A percentile compares a stretch with the other conserved stretches of the same genome.
Evolutionary conservation across 2,797 vertebrate species (phyloP).

Genomic region (Enoplosus armatus): DNA sequence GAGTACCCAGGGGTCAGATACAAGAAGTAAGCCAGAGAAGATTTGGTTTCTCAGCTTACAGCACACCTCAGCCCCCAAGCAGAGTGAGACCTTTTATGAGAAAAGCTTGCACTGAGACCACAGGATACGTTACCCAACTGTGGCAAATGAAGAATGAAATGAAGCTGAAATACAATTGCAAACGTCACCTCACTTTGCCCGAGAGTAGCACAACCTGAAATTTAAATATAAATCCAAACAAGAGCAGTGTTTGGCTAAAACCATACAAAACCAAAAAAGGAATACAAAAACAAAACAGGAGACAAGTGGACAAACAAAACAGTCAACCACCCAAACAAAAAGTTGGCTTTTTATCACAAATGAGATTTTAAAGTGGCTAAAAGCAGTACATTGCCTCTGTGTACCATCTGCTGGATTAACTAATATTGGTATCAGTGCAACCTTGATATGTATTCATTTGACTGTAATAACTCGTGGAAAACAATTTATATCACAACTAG

Average conservation of each 20-base stretch:
- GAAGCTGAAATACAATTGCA: not conserved
- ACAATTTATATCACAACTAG: conserved; percentile 74
- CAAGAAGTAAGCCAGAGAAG: conserved; percentile 86
- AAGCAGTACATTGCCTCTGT: not conserved
- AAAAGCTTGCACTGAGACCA: conserved; percentile 19
- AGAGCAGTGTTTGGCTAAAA: not conserved
- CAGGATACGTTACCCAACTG: conserved; percentile 2
- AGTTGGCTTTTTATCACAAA: no score
- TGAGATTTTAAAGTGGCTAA: not conserved
- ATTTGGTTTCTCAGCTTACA: conserved; percentile 40
- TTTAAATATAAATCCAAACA: not conserved
- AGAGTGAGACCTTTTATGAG: conserved; percentile 16
- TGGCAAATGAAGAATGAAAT: not conserved
- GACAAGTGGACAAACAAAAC: not conserved
- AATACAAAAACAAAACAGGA: not conserved
- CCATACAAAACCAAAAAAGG: not conserved
- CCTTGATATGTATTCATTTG: not conserved
- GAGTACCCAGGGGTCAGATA: conserved; percentile 96
- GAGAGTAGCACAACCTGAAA: not conserved
- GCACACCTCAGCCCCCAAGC: conserved; percentile 36
- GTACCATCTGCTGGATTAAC: not conserved
- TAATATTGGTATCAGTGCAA: not conserved
- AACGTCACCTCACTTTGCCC: not conserved
- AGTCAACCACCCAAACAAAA: no score
- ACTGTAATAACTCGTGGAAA: conserved; percentile 1